Conservation (phyloP, 2,888 invertebrate species). For the Allacma fusca region DNA sequence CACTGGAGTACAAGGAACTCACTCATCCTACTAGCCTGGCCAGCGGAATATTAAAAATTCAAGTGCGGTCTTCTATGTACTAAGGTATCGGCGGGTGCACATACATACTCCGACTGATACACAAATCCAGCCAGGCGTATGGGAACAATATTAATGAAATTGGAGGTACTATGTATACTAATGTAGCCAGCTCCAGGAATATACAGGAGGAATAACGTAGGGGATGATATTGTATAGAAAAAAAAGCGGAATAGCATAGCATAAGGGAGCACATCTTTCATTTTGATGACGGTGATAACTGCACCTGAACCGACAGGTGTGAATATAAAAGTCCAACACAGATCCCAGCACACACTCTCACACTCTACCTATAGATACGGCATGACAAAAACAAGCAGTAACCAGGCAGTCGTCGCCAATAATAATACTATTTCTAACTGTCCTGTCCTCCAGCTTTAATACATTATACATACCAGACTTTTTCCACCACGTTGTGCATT, state of each 20-base stretch:
- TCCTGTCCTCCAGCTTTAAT: neutral
- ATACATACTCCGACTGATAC: no score
- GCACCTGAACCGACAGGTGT: constrained; percentile 59
- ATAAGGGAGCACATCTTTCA: constrained; percentile 30
- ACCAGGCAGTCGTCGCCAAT: constrained; percentile 9
- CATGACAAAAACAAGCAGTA: constrained; percentile 24
- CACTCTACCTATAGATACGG: constrained; percentile 5
- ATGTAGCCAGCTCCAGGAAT: no score
- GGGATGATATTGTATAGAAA: neutral
- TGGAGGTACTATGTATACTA: neutral
- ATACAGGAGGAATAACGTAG: neutral
- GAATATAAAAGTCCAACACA: constrained; percentile 50
- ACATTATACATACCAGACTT: neutral
- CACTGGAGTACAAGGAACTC: no score
- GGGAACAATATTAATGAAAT: neutral
- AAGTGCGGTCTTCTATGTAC: neutral
- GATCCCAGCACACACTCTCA: constrained; percentile 29
- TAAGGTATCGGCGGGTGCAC: neutral
- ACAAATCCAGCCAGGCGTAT: no score
- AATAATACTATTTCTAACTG: constrained; percentile 14
- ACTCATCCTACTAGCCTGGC: no score
- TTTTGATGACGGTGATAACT: constrained; percentile 33
- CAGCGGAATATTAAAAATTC: neutral
- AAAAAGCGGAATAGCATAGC: constrained; percentile 6
- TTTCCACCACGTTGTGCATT: neutral